These are phyloP conservation scores for Pyrgilauda ruficollis DNA, from an alignment of 2,113 vertebrate species.

Conservation along the genomic window DNA sequence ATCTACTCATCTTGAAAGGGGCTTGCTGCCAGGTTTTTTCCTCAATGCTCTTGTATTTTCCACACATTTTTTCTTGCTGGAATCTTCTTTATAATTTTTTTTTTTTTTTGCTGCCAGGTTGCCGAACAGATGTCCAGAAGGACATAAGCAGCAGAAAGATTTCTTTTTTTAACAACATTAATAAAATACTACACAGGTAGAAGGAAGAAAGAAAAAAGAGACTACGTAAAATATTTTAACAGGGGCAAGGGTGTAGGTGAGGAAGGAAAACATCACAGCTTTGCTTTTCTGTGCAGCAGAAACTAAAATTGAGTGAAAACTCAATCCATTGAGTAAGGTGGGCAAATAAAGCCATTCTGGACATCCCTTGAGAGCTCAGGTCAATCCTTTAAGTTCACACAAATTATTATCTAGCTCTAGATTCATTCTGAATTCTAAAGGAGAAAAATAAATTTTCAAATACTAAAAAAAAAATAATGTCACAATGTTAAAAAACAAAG, in stretches of 20 bases:
- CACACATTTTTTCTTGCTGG: background rate
- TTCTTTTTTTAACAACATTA: background rate
- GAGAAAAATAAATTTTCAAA: background rate
- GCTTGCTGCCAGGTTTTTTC: background rate
- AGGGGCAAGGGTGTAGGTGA: background rate
- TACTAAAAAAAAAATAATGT: background rate
- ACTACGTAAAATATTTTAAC: background rate
- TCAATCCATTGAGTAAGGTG: background rate
- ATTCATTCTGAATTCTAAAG: background rate
- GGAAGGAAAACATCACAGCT: background rate
- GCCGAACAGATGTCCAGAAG: background rate
- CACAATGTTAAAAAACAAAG: constrained; percentile 31
- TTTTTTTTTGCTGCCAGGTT: background rate
- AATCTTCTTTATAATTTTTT: background rate
- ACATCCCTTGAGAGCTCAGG: background rate
- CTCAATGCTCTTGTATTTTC: background rate
- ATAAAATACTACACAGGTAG: background rate
- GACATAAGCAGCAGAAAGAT: background rate
- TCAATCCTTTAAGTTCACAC: background rate
- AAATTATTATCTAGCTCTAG: background rate
- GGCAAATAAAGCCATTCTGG: background rate
- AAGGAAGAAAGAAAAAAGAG: background rate
- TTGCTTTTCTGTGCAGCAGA: background rate
- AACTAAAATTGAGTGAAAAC: background rate
- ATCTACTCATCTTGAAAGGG: background rate